These are phyloP conservation scores for Eptatretus atami DNA, from an alignment of 2,797 vertebrate species.

Conservation along the genomic window DNA sequence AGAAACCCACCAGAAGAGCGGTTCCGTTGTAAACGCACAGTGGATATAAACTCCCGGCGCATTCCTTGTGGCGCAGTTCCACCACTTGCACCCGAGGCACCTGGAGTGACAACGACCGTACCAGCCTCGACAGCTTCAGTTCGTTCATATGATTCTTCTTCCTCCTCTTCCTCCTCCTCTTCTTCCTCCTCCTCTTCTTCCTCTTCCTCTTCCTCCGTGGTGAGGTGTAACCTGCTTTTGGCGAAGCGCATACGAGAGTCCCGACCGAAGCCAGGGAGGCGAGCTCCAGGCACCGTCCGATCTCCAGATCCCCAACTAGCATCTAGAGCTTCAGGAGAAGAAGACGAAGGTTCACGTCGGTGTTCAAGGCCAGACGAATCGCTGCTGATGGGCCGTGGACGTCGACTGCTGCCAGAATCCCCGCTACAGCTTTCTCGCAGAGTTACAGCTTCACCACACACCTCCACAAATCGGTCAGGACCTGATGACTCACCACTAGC, in stretches of 20 bases:
- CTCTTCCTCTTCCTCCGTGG: conserved; percentile 25
- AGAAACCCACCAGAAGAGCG: conserved; percentile 39
- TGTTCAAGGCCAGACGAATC: conserved; percentile 1
- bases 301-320: neutral
- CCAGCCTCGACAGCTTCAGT: neutral
- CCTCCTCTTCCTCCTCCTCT: neutral
- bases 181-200: conserved; percentile 12
- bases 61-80: conserved; percentile 7
- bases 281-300: conserved; percentile 8
- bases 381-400: neutral
- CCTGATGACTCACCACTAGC: neutral
- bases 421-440: too few species aligned
- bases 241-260: conserved; percentile 33
- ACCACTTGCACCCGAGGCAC: conserved; percentile 16
- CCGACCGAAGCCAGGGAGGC: conserved; percentile 14
- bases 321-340: conserved; percentile 3
- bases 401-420: neutral
- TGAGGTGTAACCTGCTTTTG: conserved; percentile 42
- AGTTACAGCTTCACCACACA: neutral
- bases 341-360: conserved; percentile 4
- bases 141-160: neutral
- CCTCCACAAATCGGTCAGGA: neutral
- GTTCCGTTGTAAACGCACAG: conserved; percentile 24
- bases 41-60: conserved; percentile 13
- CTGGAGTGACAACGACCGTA: conserved; percentile 15